Evolutionary conservation across 2,113 vertebrate genomes (phyloP).

Genomic region (pig (Sus scrofa)): DNA sequence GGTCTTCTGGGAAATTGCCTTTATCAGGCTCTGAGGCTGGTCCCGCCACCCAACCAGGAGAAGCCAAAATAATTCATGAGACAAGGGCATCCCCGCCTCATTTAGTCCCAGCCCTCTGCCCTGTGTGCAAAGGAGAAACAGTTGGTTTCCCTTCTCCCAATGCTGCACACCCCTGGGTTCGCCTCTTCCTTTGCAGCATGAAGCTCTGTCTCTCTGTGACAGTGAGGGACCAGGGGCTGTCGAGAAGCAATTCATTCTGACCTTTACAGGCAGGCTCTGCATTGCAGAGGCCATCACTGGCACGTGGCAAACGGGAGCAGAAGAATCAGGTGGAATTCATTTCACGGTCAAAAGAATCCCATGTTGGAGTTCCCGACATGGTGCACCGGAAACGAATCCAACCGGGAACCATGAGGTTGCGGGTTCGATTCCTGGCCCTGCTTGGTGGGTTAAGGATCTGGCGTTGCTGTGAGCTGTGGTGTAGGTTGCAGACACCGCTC

Average conservation of each 20-base stretch:
- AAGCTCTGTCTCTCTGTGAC: constrained; percentile 44
- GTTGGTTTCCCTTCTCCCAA: background rate
- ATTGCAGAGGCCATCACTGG: background rate
- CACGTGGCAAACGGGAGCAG: background rate
- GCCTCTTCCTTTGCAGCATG: background rate
- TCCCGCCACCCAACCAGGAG: background rate
- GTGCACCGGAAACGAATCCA: too few species aligned
- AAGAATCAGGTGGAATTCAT: background rate
- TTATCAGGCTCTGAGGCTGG: background rate
- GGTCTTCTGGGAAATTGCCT: background rate
- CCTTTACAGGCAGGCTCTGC: background rate
- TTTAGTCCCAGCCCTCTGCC: background rate
- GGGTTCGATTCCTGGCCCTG: too few species aligned
- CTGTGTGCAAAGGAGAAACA: background rate
- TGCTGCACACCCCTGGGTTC: background rate
- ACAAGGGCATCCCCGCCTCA: background rate
- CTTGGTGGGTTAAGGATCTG: too few species aligned
- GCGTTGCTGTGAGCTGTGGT: too few species aligned
- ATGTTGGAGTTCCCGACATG: too few species aligned
- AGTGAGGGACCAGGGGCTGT: background rate
- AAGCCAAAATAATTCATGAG: background rate
- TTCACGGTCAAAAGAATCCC: background rate
- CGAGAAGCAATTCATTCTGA: constrained; percentile 20
- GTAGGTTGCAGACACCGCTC: too few species aligned
- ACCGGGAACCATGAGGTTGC: too few species aligned